Conservation (phyloP, 2,888 invertebrate species). For the Sabatieria punctata region DNA sequence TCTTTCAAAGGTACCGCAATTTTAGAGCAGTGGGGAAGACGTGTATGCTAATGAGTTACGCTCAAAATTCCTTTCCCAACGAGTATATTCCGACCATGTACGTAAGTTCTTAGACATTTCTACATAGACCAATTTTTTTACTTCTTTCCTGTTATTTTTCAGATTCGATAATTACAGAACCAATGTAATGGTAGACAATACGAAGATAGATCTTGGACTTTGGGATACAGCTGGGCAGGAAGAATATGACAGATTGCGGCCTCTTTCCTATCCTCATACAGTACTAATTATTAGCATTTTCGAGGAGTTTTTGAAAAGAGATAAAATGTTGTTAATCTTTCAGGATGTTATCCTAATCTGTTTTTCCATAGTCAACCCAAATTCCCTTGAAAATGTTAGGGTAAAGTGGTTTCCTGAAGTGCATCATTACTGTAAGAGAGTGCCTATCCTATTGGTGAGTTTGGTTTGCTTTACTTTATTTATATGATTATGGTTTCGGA, state of each 20-base stretch:
- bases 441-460: slow-evolving; percentile 74
- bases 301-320: slow-evolving; percentile 6
- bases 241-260: slow-evolving; percentile 86
- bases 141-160: too few relatives aligned
- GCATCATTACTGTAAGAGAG: slow-evolving; percentile 96
- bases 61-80: too few relatives aligned
- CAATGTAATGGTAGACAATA: slow-evolving; percentile 97
- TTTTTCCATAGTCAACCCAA: slow-evolving; percentile 95
- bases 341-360: slow-evolving; percentile 91
- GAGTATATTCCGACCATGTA: too few relatives aligned
- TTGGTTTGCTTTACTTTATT: not conserved
- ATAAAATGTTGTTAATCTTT: too few relatives aligned
- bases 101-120: too few relatives aligned
- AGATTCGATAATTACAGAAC: slow-evolving; percentile 96
- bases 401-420: slow-evolving; percentile 99
- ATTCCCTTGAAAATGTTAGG: slow-evolving; percentile 96
- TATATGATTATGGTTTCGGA: not conserved
- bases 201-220: slow-evolving; percentile 83
- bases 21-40: too few relatives aligned
- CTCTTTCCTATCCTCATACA: slow-evolving; percentile 91
- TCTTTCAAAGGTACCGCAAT: too few relatives aligned
- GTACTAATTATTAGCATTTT: too few relatives aligned
- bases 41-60: too few relatives aligned
- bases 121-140: too few relatives aligned
- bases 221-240: slow-evolving; percentile 96